Conservation (phyloP, 2,113 vertebrate genomes). For the Mobula hypostoma region DNA sequence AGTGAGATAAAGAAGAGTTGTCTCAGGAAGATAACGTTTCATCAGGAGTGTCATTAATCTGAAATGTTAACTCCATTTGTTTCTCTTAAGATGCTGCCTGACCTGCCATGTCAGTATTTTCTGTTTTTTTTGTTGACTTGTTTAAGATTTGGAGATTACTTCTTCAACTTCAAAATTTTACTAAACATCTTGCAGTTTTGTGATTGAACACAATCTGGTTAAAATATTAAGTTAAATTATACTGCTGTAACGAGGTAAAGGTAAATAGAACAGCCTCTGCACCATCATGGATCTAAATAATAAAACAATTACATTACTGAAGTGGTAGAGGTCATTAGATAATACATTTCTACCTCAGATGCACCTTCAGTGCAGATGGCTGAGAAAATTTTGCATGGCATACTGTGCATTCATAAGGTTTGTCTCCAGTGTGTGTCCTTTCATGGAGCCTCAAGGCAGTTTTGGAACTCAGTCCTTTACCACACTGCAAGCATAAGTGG, state of each 20-base stretch:
- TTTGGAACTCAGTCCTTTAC: slow-evolving; percentile 88
- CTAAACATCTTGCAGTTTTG: no score
- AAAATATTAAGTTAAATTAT: neutral
- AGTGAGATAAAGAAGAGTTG: no score
- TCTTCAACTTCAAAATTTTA: neutral
- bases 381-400: slow-evolving; percentile 86
- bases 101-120: no score
- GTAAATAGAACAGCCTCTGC: neutral
- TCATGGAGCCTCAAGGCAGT: slow-evolving; percentile 80
- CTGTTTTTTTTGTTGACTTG: no score
- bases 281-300: neutral
- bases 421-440: slow-evolving; percentile 82
- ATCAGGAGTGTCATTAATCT: no score
- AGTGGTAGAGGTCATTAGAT: neutral
- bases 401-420: slow-evolving; percentile 76
- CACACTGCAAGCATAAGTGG: slow-evolving; percentile 75
- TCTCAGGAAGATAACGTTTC: no score
- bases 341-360: slow-evolving; percentile 75
- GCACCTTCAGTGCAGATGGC: slow-evolving; percentile 90
- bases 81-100: no score
- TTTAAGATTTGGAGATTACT: neutral
- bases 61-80: no score
- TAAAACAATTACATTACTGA: neutral
- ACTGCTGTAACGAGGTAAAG: neutral
- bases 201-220: neutral